These are phyloP conservation scores for Spilosoma lubricipeda DNA, from an alignment of 2,888 invertebrate species.

Conservation along the genomic window DNA sequence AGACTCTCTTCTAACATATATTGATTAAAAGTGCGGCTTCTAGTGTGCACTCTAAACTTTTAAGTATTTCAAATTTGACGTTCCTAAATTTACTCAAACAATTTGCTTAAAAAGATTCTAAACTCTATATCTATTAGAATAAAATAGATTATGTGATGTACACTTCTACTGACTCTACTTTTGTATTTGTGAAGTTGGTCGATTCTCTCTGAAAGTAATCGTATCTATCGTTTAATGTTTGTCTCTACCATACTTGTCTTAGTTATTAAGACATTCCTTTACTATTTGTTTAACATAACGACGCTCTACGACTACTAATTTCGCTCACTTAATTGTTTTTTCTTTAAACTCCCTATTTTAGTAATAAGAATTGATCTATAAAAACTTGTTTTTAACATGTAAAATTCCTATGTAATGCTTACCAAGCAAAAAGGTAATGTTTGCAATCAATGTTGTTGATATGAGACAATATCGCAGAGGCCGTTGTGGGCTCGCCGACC, in stretches of 20 bases:
- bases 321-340: neutral
- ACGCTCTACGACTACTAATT: neutral
- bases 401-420: neutral
- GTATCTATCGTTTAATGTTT: neutral
- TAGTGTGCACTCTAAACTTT: neutral
- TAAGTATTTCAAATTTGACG: neutral
- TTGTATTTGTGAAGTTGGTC: neutral
- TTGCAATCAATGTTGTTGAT: constrained; percentile 42
- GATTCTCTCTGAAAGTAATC: neutral
- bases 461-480: constrained; percentile 56
- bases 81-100: too few species aligned
- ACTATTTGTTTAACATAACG: neutral
- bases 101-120: neutral
- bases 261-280: neutral
- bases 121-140: neutral
- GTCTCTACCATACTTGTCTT: neutral
- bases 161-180: neutral
- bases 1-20: neutral
- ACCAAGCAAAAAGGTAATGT: constrained; percentile 18
- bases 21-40: neutral
- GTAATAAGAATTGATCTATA: neutral
- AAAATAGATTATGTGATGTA: neutral
- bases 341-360: neutral
- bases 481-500: constrained; percentile 76
- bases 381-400: neutral